Base-by-base conservation (phyloP, 2,797 vertebrate species). In the Syncerus caffer region DNA sequence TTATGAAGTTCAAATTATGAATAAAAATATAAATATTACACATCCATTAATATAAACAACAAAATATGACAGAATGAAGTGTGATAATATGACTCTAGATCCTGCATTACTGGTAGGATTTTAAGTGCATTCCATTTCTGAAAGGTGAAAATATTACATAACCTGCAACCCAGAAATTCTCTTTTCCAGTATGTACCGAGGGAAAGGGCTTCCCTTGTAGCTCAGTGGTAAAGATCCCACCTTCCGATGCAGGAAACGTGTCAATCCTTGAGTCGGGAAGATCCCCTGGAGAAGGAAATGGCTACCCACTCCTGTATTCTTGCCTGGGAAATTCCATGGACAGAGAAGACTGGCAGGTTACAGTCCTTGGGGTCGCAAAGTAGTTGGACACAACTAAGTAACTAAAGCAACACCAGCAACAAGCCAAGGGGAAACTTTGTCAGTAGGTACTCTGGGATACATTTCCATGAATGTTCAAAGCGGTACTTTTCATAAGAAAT, bases 231-330 rank as follows among this genome's bases (percentile, higher is more conserved):
- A 67, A 67, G 64, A 34, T n/a, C 64, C 64, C 64, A 67, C n/a
- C 17, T 34, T 19, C 64, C 0, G 4, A 34, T 21, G 17, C 7
- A 17, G 64, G n/a, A 67, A 67, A 67, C 17, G 0, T 67, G 64
- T 34, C 0, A 2, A 11, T 67, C n/a, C n/a, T 31, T 67, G 62
- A 67, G 17, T 34, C 0, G 9, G n/a, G n/a, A 67, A 34, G n/a
- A 67, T 67, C 17, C 4, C 7, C 64, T 5, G 9, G n/a, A 67
- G 64, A 67, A 67, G n/a, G 19, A 67, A 67, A 67, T 34, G 64
- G n/a, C n/a, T 67, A 34, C 64, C 17, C 64, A 67, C 9, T 21
- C 64, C 64, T 34, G n/a, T 21, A 34, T 21, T 34, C n/a, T 67
- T 67, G 9, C 64, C n/a, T n/a, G 64, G 31, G 64, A 67, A 67